Evolutionary conservation across 2,888 invertebrate species (phyloP).

Genomic region (Eutolmus rufibarbis): DNA sequence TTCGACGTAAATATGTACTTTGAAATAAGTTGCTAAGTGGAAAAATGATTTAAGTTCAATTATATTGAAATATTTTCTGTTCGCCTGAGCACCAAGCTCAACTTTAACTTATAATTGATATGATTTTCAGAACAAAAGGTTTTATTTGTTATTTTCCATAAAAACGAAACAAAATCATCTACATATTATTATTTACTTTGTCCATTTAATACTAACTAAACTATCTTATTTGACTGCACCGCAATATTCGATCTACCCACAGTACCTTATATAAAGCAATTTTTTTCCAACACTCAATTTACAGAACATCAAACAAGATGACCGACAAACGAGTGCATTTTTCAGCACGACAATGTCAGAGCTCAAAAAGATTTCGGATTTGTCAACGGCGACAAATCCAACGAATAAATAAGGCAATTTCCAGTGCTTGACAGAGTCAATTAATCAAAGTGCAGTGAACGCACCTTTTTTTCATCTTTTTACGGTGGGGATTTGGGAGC

Average conservation of each 20-base stretch:
- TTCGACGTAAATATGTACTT: too few species aligned
- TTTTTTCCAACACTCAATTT: background rate
- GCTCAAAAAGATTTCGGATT: background rate
- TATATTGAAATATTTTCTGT: too few species aligned
- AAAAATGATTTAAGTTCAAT: too few species aligned
- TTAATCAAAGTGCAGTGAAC: slow-evolving; percentile 1
- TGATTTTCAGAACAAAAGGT: too few species aligned
- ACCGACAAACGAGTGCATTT: background rate
- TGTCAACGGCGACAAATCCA: background rate
- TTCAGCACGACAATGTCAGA: background rate
- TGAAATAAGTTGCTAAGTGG: too few species aligned
- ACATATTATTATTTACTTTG: too few species aligned
- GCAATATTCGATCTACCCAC: background rate
- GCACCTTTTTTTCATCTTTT: background rate
- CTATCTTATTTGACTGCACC: background rate
- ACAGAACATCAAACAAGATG: background rate
- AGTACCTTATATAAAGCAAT: background rate
- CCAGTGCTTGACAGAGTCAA: background rate
- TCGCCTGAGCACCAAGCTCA: too few species aligned
- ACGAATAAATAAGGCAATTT: background rate
- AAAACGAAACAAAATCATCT: too few species aligned
- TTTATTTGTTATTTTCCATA: too few species aligned
- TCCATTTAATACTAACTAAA: too few species aligned
- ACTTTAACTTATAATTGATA: too few species aligned
- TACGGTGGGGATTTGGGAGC: background rate